Evolutionary conservation across 2,888 invertebrate genomes (phyloP).

Genomic region (Drosophila quasianomalipes): DNA sequence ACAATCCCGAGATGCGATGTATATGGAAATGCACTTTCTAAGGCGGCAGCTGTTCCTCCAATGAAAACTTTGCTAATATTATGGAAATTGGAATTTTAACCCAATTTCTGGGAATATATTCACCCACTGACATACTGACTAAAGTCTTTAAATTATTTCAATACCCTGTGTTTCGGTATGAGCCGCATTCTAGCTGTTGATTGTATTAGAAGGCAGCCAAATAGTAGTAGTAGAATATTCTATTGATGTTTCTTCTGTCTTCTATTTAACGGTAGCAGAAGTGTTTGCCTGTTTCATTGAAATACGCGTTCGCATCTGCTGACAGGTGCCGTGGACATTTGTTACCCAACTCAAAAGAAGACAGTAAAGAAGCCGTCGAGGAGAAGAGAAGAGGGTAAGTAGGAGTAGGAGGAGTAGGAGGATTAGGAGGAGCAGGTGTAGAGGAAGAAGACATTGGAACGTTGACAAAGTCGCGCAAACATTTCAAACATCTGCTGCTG

Average conservation of each 20-base stretch:
- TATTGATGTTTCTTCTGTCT: conserved; percentile 19
- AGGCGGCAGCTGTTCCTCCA: conserved; percentile 36
- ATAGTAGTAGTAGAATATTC: conserved; percentile 10
- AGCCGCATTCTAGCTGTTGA: conserved; percentile 17
- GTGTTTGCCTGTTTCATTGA: conserved; percentile 35
- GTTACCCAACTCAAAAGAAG: conserved; percentile 61
- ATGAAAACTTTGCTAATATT: conserved; percentile 39
- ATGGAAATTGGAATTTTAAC: conserved; percentile 60
- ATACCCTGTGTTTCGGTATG: conserved; percentile 3
- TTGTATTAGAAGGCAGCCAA: conserved; percentile 33
- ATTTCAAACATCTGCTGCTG: conserved; percentile 72
- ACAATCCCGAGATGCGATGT: conserved; percentile 35
- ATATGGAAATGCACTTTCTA: conserved; percentile 75
- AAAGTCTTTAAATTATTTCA: not conserved
- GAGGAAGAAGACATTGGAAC: conserved; percentile 24
- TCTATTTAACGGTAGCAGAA: conserved; percentile 55
- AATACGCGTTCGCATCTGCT: conserved; percentile 48
- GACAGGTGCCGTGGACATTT: conserved; percentile 73
- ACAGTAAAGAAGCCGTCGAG: conserved; percentile 16
- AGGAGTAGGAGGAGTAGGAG: not conserved
- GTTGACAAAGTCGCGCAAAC: conserved; percentile 71
- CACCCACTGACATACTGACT: conserved; percentile 35
- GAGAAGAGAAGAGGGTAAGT: conserved; percentile 6
- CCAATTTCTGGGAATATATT: conserved; percentile 57
- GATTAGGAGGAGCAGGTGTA: conserved; percentile 15